Evolutionary conservation across 2,888 invertebrate species (phyloP).

Genomic region (Cynaeus angustus): DNA sequence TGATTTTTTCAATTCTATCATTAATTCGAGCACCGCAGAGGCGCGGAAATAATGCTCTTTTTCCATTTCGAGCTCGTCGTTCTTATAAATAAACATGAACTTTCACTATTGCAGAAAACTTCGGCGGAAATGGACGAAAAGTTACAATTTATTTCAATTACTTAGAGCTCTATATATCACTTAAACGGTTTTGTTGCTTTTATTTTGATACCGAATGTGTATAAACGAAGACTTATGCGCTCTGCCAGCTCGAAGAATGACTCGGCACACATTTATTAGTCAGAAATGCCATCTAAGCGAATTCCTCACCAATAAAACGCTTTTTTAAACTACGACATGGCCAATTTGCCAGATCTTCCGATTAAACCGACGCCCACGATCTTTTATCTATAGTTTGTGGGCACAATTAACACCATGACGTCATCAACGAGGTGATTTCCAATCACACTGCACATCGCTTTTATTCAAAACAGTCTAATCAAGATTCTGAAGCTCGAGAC

Average conservation of each 20-base stretch:
- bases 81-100: constrained; percentile 56
- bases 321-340: constrained; percentile 39
- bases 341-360: constrained; percentile 41
- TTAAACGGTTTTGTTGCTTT: constrained; percentile 56
- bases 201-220: constrained; percentile 56
- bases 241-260: constrained; percentile 35
- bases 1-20: constrained; percentile 47
- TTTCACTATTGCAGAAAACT: constrained; percentile 52
- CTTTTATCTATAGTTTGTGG: constrained; percentile 41
- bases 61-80: constrained; percentile 11
- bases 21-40: constrained; percentile 18
- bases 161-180: constrained; percentile 57
- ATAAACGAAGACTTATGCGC: constrained; percentile 56
- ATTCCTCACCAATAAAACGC: constrained; percentile 39
- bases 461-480: constrained; percentile 44
- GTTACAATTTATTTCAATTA: constrained; percentile 59
- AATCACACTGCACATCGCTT: constrained; percentile 36
- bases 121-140: constrained; percentile 53
- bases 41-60: constrained; percentile 22
- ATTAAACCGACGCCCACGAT: constrained; percentile 32
- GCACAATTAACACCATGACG: constrained; percentile 43
- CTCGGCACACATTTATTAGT: constrained; percentile 40
- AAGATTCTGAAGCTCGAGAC: constrained; percentile 40
- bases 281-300: constrained; percentile 36
- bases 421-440: constrained; percentile 33